A percentile compares a stretch with the other conserved stretches of the same genome.
Conservation (phyloP, 2,113 vertebrate genomes). For the Paracanthobrama guichenoti region DNA sequence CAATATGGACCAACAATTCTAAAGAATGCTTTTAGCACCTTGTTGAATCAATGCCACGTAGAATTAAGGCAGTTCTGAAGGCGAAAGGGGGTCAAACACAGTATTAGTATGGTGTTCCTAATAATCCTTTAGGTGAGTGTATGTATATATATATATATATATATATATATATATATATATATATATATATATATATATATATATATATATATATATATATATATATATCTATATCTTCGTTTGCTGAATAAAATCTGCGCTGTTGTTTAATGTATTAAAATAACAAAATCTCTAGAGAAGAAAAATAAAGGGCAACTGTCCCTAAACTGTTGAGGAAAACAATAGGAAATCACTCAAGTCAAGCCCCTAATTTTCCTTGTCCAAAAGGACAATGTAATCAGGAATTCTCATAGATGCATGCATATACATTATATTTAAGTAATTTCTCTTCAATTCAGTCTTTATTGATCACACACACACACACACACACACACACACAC, state of each 20-base stretch:
- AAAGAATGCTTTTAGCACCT: too few species aligned
- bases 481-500: neutral
- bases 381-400: neutral
- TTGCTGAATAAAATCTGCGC: neutral
- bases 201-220: too few species aligned
- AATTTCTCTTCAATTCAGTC: neutral
- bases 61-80: too few species aligned
- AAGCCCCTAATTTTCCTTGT: neutral
- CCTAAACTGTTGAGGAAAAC: neutral
- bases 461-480: neutral
- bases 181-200: too few species aligned
- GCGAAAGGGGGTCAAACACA: too few species aligned
- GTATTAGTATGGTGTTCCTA: too few species aligned
- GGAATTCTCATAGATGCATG: neutral
- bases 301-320: neutral
- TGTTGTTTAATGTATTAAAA: neutral
- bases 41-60: too few species aligned
- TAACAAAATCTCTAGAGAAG: neutral
- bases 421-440: neutral
- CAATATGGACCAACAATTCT: too few species aligned
- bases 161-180: too few species aligned
- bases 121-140: too few species aligned
- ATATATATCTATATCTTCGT: too few species aligned
- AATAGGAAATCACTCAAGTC: neutral
- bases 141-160: too few species aligned